These are phyloP conservation scores for Coelopa frigida DNA, from an alignment of 1,140 invertebrate genomes.

Conservation along the genomic window DNA sequence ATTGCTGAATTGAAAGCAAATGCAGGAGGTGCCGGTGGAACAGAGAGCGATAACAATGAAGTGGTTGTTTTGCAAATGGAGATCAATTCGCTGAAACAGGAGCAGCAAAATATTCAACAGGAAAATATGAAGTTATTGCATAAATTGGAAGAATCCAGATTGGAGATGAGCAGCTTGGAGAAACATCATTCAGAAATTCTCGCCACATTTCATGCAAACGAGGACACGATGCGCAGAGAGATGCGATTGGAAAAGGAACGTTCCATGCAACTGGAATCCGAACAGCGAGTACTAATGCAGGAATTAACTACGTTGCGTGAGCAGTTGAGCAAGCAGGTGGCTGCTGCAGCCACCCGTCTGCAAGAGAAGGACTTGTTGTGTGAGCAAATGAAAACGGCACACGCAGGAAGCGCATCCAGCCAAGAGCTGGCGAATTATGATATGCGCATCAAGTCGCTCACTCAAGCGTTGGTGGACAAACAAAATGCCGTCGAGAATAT, in stretches of 20 bases:
- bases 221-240: constrained; percentile 25
- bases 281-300: constrained; percentile 32
- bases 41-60: constrained; percentile 20
- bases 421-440: constrained; percentile 53
- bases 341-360: constrained; percentile 28
- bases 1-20: constrained; percentile 55
- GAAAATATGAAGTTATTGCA: constrained; percentile 21
- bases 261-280: constrained; percentile 23
- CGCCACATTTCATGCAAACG: constrained; percentile 16
- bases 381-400: constrained; percentile 16
- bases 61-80: constrained; percentile 31
- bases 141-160: constrained; percentile 21
- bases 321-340: constrained; percentile 40
- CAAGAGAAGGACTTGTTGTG: constrained; percentile 37
- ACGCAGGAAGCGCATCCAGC: constrained; percentile 3
- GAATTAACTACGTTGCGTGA: constrained; percentile 36
- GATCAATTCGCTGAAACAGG: constrained; percentile 26
- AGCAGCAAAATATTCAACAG: constrained; percentile 23
- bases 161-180: constrained; percentile 16
- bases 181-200: constrained; percentile 24
- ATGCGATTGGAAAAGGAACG: constrained; percentile 22
- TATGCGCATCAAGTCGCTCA: constrained; percentile 59
- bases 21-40: not conserved
- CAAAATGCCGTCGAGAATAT: constrained; percentile 69
- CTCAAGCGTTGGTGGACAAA: constrained; percentile 73